Evolutionary conservation across 2,797 vertebrate genomes (phyloP).

Genomic region (Geotria australis): DNA sequence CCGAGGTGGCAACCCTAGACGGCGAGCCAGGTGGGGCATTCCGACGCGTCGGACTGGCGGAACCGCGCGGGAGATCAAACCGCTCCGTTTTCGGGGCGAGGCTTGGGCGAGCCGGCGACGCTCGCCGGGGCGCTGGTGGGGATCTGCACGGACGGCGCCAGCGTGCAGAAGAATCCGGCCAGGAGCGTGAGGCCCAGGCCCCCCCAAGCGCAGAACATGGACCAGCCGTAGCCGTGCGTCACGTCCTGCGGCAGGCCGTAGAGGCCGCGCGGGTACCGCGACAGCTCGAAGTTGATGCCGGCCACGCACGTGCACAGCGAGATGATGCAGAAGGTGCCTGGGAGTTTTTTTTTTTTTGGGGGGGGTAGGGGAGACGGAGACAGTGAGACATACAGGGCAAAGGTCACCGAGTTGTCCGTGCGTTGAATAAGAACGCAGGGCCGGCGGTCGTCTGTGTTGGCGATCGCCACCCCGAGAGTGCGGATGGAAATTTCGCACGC

Average conservation of each 20-base stretch:
- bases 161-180: slow-evolving; percentile 95
- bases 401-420: neutral
- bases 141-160: slow-evolving; percentile 70
- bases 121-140: slow-evolving; percentile 26
- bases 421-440: too few species aligned
- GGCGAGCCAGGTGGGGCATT: too few species aligned
- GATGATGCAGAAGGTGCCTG: slow-evolving; percentile 98
- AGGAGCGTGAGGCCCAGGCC: slow-evolving; percentile 89
- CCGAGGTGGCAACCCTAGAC: too few species aligned
- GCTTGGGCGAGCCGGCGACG: slow-evolving; percentile 81
- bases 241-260: slow-evolving; percentile 86
- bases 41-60: too few species aligned
- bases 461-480: too few species aligned
- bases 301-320: slow-evolving; percentile 95
- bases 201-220: slow-evolving; percentile 98
- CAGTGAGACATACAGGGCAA: neutral
- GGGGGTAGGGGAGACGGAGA: slow-evolving; percentile 2
- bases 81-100: slow-evolving; percentile 86
- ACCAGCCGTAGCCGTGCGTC: slow-evolving; percentile 94
- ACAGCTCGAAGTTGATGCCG: slow-evolving; percentile 96
- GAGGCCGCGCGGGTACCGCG: slow-evolving; percentile 68
- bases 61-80: slow-evolving; percentile 26
- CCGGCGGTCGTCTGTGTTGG: too few species aligned
- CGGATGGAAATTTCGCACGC: too few species aligned
- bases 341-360: too few species aligned